Conservation (phyloP, 64 coral and sea anemone species). For the Montipora sp. region DNA sequence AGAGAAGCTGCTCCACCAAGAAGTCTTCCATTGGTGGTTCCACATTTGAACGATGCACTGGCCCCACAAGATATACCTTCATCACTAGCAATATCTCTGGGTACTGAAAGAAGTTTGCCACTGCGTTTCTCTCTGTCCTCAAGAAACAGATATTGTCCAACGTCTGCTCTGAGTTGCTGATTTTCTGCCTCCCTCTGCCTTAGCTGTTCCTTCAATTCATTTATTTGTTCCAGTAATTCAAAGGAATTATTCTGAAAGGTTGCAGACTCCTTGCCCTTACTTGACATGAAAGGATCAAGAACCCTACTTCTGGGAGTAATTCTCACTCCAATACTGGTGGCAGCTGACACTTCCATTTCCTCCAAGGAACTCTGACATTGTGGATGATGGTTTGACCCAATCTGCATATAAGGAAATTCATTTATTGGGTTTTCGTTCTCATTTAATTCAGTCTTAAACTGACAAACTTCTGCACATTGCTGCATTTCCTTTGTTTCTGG, state of each 20-base stretch:
- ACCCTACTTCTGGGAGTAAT: too few relatives aligned
- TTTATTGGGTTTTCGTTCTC: background rate
- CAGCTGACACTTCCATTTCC: too few relatives aligned
- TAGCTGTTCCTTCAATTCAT: background rate
- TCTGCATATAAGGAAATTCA: background rate
- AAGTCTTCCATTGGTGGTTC: background rate
- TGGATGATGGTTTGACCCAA: background rate
- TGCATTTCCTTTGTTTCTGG: background rate
- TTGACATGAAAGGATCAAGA: background rate
- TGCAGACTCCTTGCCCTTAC: background rate
- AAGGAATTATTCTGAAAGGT: background rate
- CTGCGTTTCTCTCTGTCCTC: background rate
- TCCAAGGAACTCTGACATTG: background rate
- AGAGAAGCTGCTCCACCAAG: slow-evolving; percentile 13
- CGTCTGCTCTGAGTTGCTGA: background rate
- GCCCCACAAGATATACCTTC: too few relatives aligned
- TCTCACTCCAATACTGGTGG: too few relatives aligned
- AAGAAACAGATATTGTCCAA: slow-evolving; percentile 1
- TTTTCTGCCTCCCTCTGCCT: background rate
- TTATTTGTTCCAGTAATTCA: slow-evolving; percentile 2
- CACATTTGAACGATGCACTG: too few relatives aligned
- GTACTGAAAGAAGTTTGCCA: background rate
- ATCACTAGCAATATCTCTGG: too few relatives aligned
- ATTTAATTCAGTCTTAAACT: background rate
- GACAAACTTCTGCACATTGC: background rate